phyloP scores from a whole-genome alignment of 1,140 invertebrate genomes.

The Rhizoglyphus robini region DNA sequence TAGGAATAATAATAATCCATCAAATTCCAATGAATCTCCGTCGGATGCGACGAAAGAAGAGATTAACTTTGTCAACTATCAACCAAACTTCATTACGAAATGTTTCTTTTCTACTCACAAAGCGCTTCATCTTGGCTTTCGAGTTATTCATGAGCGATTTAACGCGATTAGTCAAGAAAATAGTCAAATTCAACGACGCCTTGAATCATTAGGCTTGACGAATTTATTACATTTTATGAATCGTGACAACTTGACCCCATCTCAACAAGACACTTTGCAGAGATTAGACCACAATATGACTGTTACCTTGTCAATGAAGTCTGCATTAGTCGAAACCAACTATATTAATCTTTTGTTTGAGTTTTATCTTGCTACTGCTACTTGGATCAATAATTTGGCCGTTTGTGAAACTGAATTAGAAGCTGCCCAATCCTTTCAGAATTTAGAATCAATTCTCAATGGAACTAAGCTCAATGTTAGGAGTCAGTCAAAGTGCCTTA shows the following conservation, averaged over 20 bases:
- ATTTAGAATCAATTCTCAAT: constrained; percentile 3
- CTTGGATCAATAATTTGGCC: constrained; percentile 69
- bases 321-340: constrained; percentile 55
- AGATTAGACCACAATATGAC: constrained; percentile 37
- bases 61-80: constrained; percentile 41
- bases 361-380: constrained; percentile 62
- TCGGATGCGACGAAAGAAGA: constrained; percentile 33
- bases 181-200: constrained; percentile 52
- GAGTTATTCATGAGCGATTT: constrained; percentile 61
- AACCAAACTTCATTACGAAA: constrained; percentile 66
- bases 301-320: constrained; percentile 41
- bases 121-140: constrained; percentile 64
- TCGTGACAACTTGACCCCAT: constrained; percentile 1
- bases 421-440: constrained; percentile 20
- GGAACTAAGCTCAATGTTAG: neutral
- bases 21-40: neutral
- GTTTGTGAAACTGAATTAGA: constrained; percentile 28
- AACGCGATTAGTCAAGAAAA: constrained; percentile 52
- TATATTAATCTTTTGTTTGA: constrained; percentile 51
- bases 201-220: constrained; percentile 43
- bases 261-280: neutral
- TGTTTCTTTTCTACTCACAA: constrained; percentile 79
- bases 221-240: neutral
- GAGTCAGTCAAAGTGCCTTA: constrained; percentile 20
- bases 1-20: neutral